Evolutionary conservation across 2,113 vertebrate genomes (phyloP), one percentile per base, ranked within the genome.

Genomic region (Calidris pygmaea): DNA sequence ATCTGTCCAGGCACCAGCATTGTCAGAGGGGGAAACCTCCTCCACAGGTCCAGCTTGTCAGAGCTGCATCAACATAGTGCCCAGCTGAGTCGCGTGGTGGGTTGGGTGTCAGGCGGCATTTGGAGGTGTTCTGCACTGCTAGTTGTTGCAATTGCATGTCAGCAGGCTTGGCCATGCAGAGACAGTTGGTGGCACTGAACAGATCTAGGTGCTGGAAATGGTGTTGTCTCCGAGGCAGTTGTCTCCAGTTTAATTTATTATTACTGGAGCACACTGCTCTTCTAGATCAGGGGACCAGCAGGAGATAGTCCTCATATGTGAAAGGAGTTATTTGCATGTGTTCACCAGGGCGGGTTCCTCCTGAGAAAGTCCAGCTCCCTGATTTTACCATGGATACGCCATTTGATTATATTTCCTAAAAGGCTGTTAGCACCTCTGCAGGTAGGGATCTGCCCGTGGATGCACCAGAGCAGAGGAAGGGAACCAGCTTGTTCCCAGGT

Each of bases 11-110:
- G 39, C 22, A 23, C 15, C 30, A 50, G 48, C n/a, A 1, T 2
- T 14, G 45, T 20, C 35, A 18, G 34, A 22, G 12, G 1, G 35
- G 48, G 37, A 22, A 43, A 5, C 22, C 37, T 84, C 50, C 53
- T 39, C 63, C 35, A 68, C 10, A 14, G 53, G 5, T 14, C 75
- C 30, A 58, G 35, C 53, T 24, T 14, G 24, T 10, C 66, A 9
- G 9, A 47, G 34, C 72, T 0, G 1, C 11, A 11, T 13, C 45
- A 22, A 3, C 10, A 1, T 20, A 11, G 7, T 5, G 32, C 34
- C 53, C 0, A 0, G 5, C 35, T 0, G 2, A 50, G 78, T 13
- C 0, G 0, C 0, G 1, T 0, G 7, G 15, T 19, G 39, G 45
- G 23, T 37, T 14, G 20, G 53, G 59, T 53, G 82, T 80, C 75